Evolutionary conservation across 1,140 invertebrate species (phyloP), one percentile per base, ranked within the genome.

Genomic region (Apis dorsata): DNA sequence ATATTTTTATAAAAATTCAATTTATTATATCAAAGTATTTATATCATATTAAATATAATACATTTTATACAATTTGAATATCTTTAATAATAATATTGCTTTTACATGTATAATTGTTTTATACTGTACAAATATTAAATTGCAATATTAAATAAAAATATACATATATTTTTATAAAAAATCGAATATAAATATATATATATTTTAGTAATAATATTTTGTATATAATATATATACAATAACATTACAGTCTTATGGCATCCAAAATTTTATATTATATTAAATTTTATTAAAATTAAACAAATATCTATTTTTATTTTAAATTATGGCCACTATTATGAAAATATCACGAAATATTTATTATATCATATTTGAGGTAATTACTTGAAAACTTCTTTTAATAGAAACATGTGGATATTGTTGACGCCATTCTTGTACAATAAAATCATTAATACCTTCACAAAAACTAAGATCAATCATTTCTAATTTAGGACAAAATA

Each of bases 401-500:
- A 96, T 96, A 73, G 94, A 95, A 3, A 96, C 95, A 80, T 95
- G 93, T 0, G 96, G 96, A 90, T 95, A 96, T 69, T 94, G 91
- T 74, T 92, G 85, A 17, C 95, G 93, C 96, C 95, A 96, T 89
- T 95, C 93, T 34, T 93, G 83, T 55, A 97, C 95, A 94, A 96
- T 95, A 65, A 95, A 94, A 89, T 96, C 95, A 79, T 95, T 95
- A 73, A 98, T 97, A 79, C 96, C 95, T 88, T 97, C 96, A 91
- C 97, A 98, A 92, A 98, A 98, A 83, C 97, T 98, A 21, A 98
- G 94, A 91, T 98, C 98, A 65, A 98, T 94, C 86, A 98, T 94
- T 87, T 95, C 94, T 28, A 98, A 91, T 77, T 97, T 95, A 12
- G 93, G 89, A 81, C 94, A 93, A 59, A 87, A 92, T 24, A 90